Evolutionary conservation across 2,888 invertebrate genomes (phyloP).

Genomic region (Scaptomyza caliginosa): DNA sequence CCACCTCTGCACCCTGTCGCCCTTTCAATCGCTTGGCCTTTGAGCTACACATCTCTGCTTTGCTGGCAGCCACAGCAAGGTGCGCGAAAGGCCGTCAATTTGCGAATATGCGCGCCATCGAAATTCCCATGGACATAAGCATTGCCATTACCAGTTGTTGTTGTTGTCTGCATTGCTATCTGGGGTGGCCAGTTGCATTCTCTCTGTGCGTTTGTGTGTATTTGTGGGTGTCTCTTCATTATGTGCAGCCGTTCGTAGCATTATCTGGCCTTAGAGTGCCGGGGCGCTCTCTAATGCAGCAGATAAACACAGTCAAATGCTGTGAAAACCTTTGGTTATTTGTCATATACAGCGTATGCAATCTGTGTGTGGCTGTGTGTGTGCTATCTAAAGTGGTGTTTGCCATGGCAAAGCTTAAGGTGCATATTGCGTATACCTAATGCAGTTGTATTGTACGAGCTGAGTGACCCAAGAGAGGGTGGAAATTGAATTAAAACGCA

Average conservation of each 20-base stretch:
- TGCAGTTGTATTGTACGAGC: slow-evolving; percentile 2
- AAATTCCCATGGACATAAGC: slow-evolving; percentile 48
- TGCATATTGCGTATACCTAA: slow-evolving; percentile 31
- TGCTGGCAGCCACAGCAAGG: slow-evolving; percentile 17
- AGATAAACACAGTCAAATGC: slow-evolving; percentile 65
- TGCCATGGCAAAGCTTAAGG: slow-evolving; percentile 23
- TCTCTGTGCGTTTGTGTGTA: slow-evolving; percentile 4
- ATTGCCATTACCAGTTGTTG: slow-evolving; percentile 33
- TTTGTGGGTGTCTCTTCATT: slow-evolving; percentile 6
- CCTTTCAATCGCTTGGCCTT: background rate
- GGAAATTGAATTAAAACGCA: slow-evolving; percentile 59
- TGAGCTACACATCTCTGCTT: background rate
- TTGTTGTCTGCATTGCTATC: slow-evolving; percentile 30
- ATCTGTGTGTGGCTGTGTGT: background rate
- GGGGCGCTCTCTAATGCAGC: slow-evolving; percentile 58
- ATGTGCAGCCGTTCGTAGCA: slow-evolving; percentile 21
- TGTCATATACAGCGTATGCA: slow-evolving; percentile 58
- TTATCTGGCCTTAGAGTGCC: slow-evolving; percentile 10
- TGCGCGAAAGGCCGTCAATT: slow-evolving; percentile 54
- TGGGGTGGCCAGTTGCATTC: slow-evolving; percentile 42
- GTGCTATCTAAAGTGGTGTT: slow-evolving; percentile 1
- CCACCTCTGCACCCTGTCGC: background rate
- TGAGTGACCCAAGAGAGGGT: background rate
- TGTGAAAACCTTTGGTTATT: slow-evolving; percentile 64
- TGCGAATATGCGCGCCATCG: slow-evolving; percentile 71